Conservation (phyloP, 1,140 invertebrate species). For the Drosophila mayri region DNA sequence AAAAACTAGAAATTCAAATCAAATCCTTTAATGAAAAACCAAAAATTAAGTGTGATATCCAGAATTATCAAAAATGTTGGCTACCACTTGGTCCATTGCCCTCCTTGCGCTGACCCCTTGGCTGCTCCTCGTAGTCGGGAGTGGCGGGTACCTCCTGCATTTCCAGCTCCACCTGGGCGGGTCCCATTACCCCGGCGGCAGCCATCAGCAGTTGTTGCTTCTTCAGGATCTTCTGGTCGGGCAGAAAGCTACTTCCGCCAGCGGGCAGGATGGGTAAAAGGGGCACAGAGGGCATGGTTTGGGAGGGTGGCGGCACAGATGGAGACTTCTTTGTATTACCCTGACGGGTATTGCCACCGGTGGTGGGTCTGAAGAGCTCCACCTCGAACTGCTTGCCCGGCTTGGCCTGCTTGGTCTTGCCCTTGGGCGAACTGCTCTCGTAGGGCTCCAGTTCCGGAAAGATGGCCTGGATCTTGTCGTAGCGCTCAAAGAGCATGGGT, state of each 20-base stretch:
- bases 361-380: slow-evolving; percentile 62
- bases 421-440: slow-evolving; percentile 37
- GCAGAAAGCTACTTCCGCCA: slow-evolving; percentile 73
- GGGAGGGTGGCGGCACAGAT: slow-evolving; percentile 63
- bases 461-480: slow-evolving; percentile 90
- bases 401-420: slow-evolving; percentile 51
- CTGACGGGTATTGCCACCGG: slow-evolving; percentile 44
- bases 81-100: slow-evolving; percentile 70
- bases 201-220: slow-evolving; percentile 76
- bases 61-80: slow-evolving; percentile 3
- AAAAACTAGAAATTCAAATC: not conserved
- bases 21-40: not conserved
- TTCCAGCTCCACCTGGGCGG: slow-evolving; percentile 25
- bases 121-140: slow-evolving; percentile 9
- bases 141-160: slow-evolving; percentile 23
- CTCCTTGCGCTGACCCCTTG: slow-evolving; percentile 24
- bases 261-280: slow-evolving; percentile 36
- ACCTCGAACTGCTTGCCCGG: slow-evolving; percentile 73
- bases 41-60: slow-evolving; percentile 16
- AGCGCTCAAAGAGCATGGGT: slow-evolving; percentile 90
- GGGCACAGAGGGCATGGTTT: slow-evolving; percentile 17
- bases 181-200: slow-evolving; percentile 67
- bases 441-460: slow-evolving; percentile 89
- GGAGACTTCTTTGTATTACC: slow-evolving; percentile 82
- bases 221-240: slow-evolving; percentile 78